Evolutionary conservation across 2,888 invertebrate species (phyloP).

Genomic region (Apamea crenata): DNA sequence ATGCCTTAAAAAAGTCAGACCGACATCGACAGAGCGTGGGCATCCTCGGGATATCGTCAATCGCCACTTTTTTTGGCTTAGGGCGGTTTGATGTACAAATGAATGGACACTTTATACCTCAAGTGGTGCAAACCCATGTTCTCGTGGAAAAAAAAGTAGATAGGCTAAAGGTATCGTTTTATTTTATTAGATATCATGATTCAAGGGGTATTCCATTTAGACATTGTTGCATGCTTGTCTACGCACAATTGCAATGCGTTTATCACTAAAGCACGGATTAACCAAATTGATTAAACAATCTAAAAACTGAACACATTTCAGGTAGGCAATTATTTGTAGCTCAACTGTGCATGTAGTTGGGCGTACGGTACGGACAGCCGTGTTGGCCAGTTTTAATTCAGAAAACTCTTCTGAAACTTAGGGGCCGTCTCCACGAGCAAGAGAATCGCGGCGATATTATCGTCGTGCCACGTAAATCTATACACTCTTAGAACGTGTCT

Average conservation of each 20-base stretch:
- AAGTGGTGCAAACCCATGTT: not conserved
- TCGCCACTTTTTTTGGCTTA: not conserved
- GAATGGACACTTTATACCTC: no score
- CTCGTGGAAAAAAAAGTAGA: not conserved
- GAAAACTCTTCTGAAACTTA: not conserved
- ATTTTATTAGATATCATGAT: not conserved
- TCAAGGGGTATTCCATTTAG: not conserved
- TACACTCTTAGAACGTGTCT: no score
- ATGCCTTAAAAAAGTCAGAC: not conserved
- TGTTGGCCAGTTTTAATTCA: not conserved
- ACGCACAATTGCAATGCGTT: conserved; percentile 1
- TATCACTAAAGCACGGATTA: conserved; percentile 10
- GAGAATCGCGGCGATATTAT: no score
- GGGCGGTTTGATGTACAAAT: not conserved
- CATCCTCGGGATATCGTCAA: not conserved
- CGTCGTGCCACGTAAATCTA: no score
- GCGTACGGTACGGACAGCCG: not conserved
- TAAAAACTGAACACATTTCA: not conserved
- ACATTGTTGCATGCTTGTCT: not conserved
- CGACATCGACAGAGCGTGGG: no score
- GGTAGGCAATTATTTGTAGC: not conserved
- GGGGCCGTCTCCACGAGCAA: no score
- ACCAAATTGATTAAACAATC: not conserved
- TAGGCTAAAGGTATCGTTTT: not conserved
- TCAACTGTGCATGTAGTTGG: not conserved